Evolutionary conservation across 1,140 invertebrate species (phyloP), one percentile per base, ranked within the genome.

Genomic region (Apis mellifera): DNA sequence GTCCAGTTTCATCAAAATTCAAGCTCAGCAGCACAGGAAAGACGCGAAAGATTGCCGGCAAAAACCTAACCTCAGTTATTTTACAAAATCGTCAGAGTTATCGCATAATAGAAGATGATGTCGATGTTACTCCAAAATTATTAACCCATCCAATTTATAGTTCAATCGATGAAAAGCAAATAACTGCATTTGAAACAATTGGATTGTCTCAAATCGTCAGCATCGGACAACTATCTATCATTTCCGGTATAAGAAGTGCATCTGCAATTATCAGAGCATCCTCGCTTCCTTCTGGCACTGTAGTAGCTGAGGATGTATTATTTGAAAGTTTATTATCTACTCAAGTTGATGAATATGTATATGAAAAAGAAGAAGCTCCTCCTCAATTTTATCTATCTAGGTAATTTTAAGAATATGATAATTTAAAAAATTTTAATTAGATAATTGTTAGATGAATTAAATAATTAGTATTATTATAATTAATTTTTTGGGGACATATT

Each of bases 321-420:
- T 83, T 90, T 23, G 90, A 90, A 13, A 91, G 90, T 76, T 64
- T 92, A 19, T 68, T 89, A 19, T 85, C 86, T 9, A 98, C 91
- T 97, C 97, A 92, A 97, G 96, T 90, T 95, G 95, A 77, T 0
- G 84, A 69, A 1, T 96, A 95, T 48, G 8, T 9, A 11, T 94
- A 94, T 12, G 94, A 94, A 21, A 72, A 80, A 2, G 73, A 84
- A 64, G 92, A 94, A 75, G 94, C 93, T 52, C 95, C 95, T 0
- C 94, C 93, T 19, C 93, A 94, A 59, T 95, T 94, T 86, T 94
- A 94, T 88, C 85, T 95, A 42, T 91, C 93, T 48, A 93, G 92
- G 91, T 87, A 82, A 87, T 89, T 74, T 66, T 65, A 15, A 17
- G 1, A 42, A 50, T 21, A 42, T 42, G 5, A 42, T 42, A 42